phyloP scores from a whole-genome alignment of 2,797 vertebrate species.

The Benthosema pterotum region DNA sequence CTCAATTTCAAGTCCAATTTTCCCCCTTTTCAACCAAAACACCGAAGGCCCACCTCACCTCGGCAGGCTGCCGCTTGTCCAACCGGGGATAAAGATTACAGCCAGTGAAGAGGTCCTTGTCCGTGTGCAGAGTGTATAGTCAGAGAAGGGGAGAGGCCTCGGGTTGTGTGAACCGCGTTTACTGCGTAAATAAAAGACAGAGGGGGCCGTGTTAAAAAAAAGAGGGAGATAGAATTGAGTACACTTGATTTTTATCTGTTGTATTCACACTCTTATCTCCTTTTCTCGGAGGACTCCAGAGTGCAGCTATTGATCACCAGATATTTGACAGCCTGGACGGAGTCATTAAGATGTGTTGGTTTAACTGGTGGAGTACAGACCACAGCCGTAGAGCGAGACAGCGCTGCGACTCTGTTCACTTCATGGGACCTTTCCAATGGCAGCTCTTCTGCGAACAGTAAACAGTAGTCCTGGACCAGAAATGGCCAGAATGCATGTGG shows the following conservation, averaged over 20 bases:
- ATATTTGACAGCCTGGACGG: conserved; percentile 36
- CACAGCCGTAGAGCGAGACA: background rate
- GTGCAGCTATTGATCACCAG: conserved; percentile 51
- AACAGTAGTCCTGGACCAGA: too few species aligned
- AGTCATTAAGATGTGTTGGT: conserved; percentile 38
- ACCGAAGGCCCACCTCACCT: conserved; percentile 25
- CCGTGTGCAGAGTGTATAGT: background rate
- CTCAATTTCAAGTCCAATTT: conserved; percentile 45
- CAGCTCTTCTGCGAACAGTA: too few species aligned
- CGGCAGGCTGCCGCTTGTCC: conserved; percentile 16
- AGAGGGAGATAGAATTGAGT: conserved; percentile 31
- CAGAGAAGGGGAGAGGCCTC: background rate
- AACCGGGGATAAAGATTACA: conserved; percentile 31
- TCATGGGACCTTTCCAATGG: too few species aligned
- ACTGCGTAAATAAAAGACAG: conserved; percentile 26
- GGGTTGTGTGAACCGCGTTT: conserved; percentile 27
- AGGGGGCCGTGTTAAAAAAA: conserved; percentile 9
- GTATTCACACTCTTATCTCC: conserved; percentile 7
- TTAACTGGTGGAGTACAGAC: conserved; percentile 13
- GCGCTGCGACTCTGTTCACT: too few species aligned
- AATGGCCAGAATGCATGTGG: too few species aligned
- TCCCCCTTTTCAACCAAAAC: conserved; percentile 17
- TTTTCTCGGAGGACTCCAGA: conserved; percentile 36
- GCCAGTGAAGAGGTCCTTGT: conserved; percentile 23
- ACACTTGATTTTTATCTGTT: conserved; percentile 3